These are phyloP conservation scores for Lomographa bimaculata DNA, from an alignment of 2,888 invertebrate species.

Conservation along the genomic window DNA sequence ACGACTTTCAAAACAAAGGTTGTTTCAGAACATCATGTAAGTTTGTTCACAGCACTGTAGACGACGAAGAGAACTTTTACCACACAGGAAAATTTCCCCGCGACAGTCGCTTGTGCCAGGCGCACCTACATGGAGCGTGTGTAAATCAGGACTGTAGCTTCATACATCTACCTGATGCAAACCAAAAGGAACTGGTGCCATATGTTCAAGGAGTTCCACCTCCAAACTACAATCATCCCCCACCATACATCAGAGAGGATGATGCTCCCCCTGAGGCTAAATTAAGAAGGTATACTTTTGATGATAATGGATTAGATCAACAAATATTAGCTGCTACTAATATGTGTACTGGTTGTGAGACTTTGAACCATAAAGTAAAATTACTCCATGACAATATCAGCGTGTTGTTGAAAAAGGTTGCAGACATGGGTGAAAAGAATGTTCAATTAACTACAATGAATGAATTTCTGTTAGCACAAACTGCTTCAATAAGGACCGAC, in stretches of 20 bases:
- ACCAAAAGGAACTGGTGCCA: slow-evolving; percentile 47
- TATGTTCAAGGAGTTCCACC: slow-evolving; percentile 43
- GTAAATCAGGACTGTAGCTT: slow-evolving; percentile 71
- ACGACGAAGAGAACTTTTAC: slow-evolving; percentile 88
- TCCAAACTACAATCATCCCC: slow-evolving; percentile 51
- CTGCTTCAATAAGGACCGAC: slow-evolving; percentile 66
- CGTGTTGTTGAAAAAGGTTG: slow-evolving; percentile 72
- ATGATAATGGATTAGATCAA: slow-evolving; percentile 59
- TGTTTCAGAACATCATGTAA: slow-evolving; percentile 85
- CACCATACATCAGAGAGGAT: slow-evolving; percentile 59
- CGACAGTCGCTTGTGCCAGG: slow-evolving; percentile 81
- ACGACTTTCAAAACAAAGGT: slow-evolving; percentile 88
- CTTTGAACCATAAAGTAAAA: slow-evolving; percentile 68
- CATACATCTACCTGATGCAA: slow-evolving; percentile 56
- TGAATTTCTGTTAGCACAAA: slow-evolving; percentile 74
- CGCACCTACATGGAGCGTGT: slow-evolving; percentile 83
- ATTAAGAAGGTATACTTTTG: slow-evolving; percentile 62
- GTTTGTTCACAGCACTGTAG: slow-evolving; percentile 87
- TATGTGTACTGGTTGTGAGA: slow-evolving; percentile 67
- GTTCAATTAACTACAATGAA: slow-evolving; percentile 75
- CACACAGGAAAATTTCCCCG: slow-evolving; percentile 85
- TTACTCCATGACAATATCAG: slow-evolving; percentile 76
- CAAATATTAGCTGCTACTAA: slow-evolving; percentile 55
- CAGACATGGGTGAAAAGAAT: slow-evolving; percentile 75
- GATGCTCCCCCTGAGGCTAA: slow-evolving; percentile 74